A percentile compares a stretch with the other conserved stretches of the same genome.
Evolutionary conservation across 2,888 invertebrate species (phyloP).

Genomic region (Deilephila elpenor): DNA sequence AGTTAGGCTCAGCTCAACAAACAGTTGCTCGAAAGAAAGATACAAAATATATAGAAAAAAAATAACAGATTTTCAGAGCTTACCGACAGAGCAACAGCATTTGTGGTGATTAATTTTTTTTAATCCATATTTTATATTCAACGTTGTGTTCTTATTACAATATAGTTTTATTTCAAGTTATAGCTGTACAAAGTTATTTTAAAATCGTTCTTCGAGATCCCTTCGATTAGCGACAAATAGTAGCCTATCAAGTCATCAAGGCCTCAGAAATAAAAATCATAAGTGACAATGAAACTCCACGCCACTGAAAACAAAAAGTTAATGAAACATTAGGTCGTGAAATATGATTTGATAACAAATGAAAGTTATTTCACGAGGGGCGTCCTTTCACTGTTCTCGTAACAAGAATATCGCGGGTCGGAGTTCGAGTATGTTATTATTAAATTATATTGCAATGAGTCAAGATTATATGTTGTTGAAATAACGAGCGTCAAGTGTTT

Average conservation of each 20-base stretch:
- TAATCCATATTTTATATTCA: too few species aligned
- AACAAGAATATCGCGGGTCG: conserved; percentile 5
- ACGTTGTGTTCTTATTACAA: too few species aligned
- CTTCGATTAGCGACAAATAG: not conserved
- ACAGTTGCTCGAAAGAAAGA: too few species aligned
- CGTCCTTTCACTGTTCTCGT: conserved; percentile 6
- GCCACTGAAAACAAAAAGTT: not conserved
- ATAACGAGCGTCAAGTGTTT: conserved; percentile 1
- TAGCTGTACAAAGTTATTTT: too few species aligned
- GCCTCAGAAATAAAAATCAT: conserved; percentile 8
- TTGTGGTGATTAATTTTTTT: too few species aligned
- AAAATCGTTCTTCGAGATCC: not conserved
- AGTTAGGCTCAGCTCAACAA: too few species aligned
- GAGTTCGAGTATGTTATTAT: not conserved
- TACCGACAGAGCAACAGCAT: too few species aligned
- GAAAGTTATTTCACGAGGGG: conserved; percentile 29
- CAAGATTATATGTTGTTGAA: conserved; percentile 2
- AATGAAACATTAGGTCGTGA: conserved; percentile 35
- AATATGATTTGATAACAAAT: conserved; percentile 30
- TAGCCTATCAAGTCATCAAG: not conserved
- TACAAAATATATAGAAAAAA: too few species aligned
- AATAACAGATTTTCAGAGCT: too few species aligned
- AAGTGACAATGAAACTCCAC: not conserved
- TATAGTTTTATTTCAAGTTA: too few species aligned
- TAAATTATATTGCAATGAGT: conserved; percentile 12